Evolutionary conservation across 2,113 vertebrate genomes (phyloP), one percentile per base, ranked within the genome.

Genomic region (Pogona vitticeps): DNA sequence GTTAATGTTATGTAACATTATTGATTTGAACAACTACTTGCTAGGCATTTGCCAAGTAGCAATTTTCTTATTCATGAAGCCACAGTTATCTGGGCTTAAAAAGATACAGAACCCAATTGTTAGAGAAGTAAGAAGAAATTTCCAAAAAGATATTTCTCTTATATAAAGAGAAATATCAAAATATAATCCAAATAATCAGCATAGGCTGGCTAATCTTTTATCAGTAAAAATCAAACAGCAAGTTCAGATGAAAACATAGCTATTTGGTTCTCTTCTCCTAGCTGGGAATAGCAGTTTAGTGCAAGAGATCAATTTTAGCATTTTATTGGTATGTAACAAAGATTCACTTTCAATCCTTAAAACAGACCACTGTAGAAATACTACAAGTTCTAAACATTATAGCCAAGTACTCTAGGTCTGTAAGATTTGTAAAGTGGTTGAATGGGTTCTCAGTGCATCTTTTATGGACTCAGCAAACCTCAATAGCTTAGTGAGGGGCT

Each of bases 251-350:
- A 77, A 85, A 85, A 58, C 46, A 13, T 89, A 89, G 88, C 88
- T 77, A 76, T 89, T 90, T 93, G 95, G 93, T 68, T 40, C 71
- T 59, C 83, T 92, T 86, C 33, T 79, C 91, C 86, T 40, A 83
- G 88, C 56, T 92, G 88, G 87, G 89, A 90, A 88, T 88, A 86
- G 82, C 80, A 92, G 85, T 73, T 42, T 89, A 86, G 85, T 82
- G 77, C 89, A 93, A 93, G 92, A 89, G 86, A 89, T 8, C 91
- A 91, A 91, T 92, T 93, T 95, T 90, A 95, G 90, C 88, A 91
- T 93, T 95, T 93, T 95, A 91, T 89, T 89, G 89, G 70, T 91
- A 88, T 89, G 83, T 87, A 77, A 89, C 72, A 89, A 73, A 91
- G 86, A 86, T 90, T 91, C 79, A 88, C 93, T 88, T 90, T 80